Evolutionary conservation across 1,140 invertebrate species (phyloP).

Genomic region (Carposina sasakii): DNA sequence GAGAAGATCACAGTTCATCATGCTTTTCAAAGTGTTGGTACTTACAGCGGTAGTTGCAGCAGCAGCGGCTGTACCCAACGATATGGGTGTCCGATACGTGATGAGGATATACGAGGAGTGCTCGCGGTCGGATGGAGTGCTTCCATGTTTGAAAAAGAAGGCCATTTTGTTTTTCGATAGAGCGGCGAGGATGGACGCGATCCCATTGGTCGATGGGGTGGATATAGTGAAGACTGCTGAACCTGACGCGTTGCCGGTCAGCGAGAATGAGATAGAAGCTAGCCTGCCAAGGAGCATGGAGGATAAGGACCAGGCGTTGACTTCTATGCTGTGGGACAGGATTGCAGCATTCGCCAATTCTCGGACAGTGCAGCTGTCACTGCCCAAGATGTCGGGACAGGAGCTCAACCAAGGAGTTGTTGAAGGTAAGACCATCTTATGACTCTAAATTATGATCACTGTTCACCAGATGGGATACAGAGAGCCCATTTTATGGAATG

Average conservation of each 20-base stretch:
- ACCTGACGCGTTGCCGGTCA: slow-evolving; percentile 49
- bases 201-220: slow-evolving; percentile 77
- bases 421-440: slow-evolving; percentile 76
- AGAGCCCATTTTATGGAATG: too few species aligned
- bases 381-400: slow-evolving; percentile 80
- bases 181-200: slow-evolving; percentile 77
- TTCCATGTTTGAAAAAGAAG: slow-evolving; percentile 85
- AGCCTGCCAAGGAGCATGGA: slow-evolving; percentile 75
- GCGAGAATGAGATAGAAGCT: slow-evolving; percentile 79
- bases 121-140: slow-evolving; percentile 72
- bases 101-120: slow-evolving; percentile 78
- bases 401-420: slow-evolving; percentile 80
- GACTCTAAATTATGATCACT: too few species aligned
- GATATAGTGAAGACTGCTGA: slow-evolving; percentile 76
- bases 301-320: slow-evolving; percentile 78
- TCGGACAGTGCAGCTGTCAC: slow-evolving; percentile 81
- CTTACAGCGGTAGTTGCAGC: slow-evolving; percentile 22
- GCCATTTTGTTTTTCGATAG: slow-evolving; percentile 84
- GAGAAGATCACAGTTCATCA: slow-evolving; percentile 27
- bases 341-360: slow-evolving; percentile 81
- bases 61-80: slow-evolving; percentile 23
- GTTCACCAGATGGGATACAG: too few species aligned
- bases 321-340: slow-evolving; percentile 80
- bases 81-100: slow-evolving; percentile 70
- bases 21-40: slow-evolving; percentile 33